phyloP scores from a whole-genome alignment of 2,113 vertebrate genomes.

The Alligator mississippiensis region DNA sequence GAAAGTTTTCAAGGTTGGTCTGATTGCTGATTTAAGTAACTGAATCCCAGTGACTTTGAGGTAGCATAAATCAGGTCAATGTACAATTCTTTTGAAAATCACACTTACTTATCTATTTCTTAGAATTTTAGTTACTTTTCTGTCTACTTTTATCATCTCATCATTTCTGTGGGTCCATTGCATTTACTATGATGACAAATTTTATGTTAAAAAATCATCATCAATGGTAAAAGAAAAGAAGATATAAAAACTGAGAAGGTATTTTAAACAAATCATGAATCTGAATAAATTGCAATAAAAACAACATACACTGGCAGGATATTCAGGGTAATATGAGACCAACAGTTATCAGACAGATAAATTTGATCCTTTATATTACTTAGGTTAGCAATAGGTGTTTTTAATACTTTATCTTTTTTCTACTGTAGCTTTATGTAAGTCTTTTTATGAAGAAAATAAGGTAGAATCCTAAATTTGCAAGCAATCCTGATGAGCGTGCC shows the following conservation, averaged over 20 bases:
- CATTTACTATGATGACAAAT: background rate
- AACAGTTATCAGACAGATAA: background rate
- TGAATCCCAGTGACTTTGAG: background rate
- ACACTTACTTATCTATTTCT: background rate
- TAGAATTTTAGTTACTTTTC: background rate
- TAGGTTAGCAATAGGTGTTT: background rate
- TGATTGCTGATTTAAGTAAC: background rate
- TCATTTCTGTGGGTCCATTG: fast-evolving
- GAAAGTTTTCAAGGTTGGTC: background rate
- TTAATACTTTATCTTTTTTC: background rate
- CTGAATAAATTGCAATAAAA: background rate
- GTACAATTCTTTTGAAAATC: background rate
- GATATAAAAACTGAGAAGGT: background rate
- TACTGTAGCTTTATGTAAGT: background rate
- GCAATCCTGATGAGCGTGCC: background rate
- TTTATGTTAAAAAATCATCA: background rate
- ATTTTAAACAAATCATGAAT: background rate
- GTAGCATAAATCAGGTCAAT: background rate
- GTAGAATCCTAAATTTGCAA: background rate
- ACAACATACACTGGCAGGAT: background rate
- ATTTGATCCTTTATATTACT: background rate
- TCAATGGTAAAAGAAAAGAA: background rate
- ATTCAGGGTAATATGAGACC: background rate
- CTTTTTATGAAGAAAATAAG: background rate
- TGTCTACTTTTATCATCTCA: background rate